phyloP scores from a whole-genome alignment of 2,113 vertebrate species.

The Pangasianodon gigas region DNA sequence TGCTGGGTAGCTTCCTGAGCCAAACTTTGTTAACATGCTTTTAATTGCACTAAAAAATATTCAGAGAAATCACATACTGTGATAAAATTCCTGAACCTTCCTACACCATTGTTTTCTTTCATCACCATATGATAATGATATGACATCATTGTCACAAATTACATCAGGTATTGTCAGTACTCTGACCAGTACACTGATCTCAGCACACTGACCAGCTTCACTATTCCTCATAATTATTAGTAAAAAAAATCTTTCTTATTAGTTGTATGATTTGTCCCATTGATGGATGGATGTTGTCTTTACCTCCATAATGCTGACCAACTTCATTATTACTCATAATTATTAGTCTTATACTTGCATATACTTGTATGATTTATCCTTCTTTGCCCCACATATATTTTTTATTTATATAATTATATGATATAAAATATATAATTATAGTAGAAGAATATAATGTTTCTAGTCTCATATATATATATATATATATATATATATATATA shows the following conservation, averaged over 20 bases:
- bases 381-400: no score
- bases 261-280: background rate
- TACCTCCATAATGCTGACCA: no score
- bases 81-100: background rate
- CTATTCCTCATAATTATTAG: background rate
- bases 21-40: background rate
- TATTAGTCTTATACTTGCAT: no score
- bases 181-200: background rate
- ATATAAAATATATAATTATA: no score
- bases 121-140: background rate
- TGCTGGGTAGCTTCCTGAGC: background rate
- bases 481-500: no score
- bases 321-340: no score
- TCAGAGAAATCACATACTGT: background rate
- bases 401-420: no score
- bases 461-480: no score
- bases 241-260: background rate
- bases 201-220: background rate
- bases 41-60: background rate
- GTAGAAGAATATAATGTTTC: no score
- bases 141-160: background rate
- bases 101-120: background rate
- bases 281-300: background rate
- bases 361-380: no score
- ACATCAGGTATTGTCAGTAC: background rate